These are phyloP conservation scores for Eidolon dupreanum DNA, from an alignment of 2,797 vertebrate species.

Conservation along the genomic window DNA sequence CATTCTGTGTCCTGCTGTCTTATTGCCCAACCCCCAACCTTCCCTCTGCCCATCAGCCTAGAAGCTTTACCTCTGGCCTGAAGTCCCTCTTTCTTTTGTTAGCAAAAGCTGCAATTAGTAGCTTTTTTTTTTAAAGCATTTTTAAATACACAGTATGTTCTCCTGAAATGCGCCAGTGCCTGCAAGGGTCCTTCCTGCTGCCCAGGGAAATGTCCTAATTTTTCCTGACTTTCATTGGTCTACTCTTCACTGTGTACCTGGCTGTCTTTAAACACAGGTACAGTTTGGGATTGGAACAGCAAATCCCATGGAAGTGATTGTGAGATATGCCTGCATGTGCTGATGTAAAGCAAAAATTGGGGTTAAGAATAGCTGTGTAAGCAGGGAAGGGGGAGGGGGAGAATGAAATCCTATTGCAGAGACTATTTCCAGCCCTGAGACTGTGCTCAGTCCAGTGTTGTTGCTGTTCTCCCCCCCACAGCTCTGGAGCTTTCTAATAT, in stretches of 20 bases:
- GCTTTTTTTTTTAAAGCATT: slow-evolving; percentile 38
- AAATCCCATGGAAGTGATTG: not conserved
- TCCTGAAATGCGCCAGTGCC: slow-evolving; percentile 41
- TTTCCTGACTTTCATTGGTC: slow-evolving; percentile 9
- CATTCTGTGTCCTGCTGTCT: slow-evolving; percentile 36
- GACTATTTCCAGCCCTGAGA: not conserved
- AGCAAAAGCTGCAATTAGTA: slow-evolving; percentile 55
- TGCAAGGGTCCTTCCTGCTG: slow-evolving; percentile 40
- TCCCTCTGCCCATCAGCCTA: slow-evolving; percentile 25
- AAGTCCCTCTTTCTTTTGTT: slow-evolving; percentile 67
- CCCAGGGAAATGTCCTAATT: slow-evolving; percentile 37
- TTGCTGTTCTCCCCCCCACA: not conserved
- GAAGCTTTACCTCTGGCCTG: slow-evolving; percentile 43
- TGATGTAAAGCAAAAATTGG: not conserved
- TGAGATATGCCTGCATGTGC: not conserved
- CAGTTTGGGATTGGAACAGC: not conserved
- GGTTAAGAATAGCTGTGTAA: not conserved
- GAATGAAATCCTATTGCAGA: not conserved
- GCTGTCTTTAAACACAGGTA: not conserved
- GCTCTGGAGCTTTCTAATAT: not conserved
- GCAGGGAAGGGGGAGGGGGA: too few relatives aligned
- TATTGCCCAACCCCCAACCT: not conserved
- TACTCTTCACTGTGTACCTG: not conserved
- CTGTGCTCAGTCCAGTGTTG: not conserved
- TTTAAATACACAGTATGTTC: slow-evolving; percentile 55